These are phyloP conservation scores for Datnioides undecimradiatus DNA, from an alignment of 2,113 vertebrate species.

Conservation along the genomic window DNA sequence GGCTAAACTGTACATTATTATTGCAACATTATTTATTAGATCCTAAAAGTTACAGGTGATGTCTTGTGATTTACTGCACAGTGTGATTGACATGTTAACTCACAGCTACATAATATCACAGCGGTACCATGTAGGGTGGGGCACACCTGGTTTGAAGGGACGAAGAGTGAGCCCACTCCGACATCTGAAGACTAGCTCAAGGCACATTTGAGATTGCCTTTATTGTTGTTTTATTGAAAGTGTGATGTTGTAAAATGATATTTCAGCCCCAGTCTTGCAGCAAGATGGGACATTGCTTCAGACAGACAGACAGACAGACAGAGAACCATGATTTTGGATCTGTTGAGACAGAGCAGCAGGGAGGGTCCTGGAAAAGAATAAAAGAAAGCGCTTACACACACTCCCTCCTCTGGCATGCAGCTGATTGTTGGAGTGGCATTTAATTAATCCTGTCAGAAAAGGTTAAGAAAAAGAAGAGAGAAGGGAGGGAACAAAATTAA, in stretches of 20 bases:
- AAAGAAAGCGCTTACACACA: slow-evolving; percentile 15
- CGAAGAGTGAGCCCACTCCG: background rate
- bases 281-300: background rate
- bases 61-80: background rate
- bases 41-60: background rate
- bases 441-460: slow-evolving; percentile 67
- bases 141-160: background rate
- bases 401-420: slow-evolving; percentile 56
- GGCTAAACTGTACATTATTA: background rate
- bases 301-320: background rate
- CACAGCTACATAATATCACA: background rate
- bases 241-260: background rate
- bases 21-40: background rate
- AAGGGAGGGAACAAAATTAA: slow-evolving; percentile 27
- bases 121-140: background rate
- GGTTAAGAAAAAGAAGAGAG: slow-evolving; percentile 34
- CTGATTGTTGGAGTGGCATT: slow-evolving; percentile 56
- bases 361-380: slow-evolving; percentile 7
- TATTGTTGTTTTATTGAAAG: background rate
- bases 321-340: background rate
- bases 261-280: background rate
- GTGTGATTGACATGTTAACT: slow-evolving; percentile 1
- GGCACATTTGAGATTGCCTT: background rate
- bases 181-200: background rate
- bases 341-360: slow-evolving; percentile 41